A percentile compares a stretch with the other conserved stretches of the same genome.
Evolutionary conservation across 2,797 vertebrate species (phyloP).

Genomic region (Dermochelys coriacea): DNA sequence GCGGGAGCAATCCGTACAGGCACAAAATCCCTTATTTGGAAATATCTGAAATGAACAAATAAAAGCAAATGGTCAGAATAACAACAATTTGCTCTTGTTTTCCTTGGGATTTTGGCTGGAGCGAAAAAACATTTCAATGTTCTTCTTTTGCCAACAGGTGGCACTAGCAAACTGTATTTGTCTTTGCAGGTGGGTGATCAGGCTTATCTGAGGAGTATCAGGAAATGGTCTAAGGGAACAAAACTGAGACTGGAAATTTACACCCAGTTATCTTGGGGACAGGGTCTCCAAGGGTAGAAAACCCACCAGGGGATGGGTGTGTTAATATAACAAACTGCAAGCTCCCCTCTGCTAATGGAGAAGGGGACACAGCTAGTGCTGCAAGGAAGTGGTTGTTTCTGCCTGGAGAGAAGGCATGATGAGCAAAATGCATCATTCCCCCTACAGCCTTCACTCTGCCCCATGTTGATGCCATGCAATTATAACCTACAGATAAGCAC

Average conservation of each 20-base stretch:
- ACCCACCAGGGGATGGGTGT: background rate
- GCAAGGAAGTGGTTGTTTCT: background rate
- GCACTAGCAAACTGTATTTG: background rate
- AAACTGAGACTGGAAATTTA: too few relatives aligned
- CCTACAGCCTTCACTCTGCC: too few relatives aligned
- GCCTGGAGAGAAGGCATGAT: too few relatives aligned
- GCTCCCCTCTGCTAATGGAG: fast-evolving
- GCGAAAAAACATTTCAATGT: background rate
- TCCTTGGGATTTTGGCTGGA: background rate
- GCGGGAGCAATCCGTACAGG: fast-evolving
- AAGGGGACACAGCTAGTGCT: background rate
- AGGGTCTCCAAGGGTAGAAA: too few relatives aligned
- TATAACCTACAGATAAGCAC: too few relatives aligned
- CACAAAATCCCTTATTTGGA: fast-evolving
- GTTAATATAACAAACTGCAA: fast-evolving
- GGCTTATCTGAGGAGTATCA: too few relatives aligned
- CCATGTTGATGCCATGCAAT: too few relatives aligned
- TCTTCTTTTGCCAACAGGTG: conserved; percentile 47
- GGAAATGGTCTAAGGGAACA: too few relatives aligned
- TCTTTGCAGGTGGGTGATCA: background rate
- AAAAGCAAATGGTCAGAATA: fast-evolving
- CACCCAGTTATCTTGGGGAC: too few relatives aligned
- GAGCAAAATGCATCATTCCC: too few relatives aligned
- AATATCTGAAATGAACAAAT: fast-evolving
- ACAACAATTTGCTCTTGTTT: background rate